Conservation (phyloP, 2,888 invertebrate species). For the Melanophora roralis region DNA sequence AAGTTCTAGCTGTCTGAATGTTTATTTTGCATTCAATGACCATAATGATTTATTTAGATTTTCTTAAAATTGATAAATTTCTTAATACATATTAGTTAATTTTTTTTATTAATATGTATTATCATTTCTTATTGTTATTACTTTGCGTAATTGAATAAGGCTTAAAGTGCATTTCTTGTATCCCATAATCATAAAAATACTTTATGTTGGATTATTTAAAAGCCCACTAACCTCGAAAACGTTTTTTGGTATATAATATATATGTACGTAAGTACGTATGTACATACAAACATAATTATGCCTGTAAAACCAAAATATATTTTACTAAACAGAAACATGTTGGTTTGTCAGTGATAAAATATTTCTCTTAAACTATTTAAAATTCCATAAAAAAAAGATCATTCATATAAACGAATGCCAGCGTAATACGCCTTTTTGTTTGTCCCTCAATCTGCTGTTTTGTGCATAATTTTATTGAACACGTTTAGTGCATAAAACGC, state of each 20-base stretch:
- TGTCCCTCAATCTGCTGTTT: constrained; percentile 13
- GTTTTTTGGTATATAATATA: constrained; percentile 22
- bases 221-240: constrained; percentile 61
- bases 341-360: constrained; percentile 56
- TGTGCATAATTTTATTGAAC: constrained; percentile 42
- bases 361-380: constrained; percentile 4
- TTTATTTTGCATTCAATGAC: background rate
- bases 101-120: constrained; percentile 34
- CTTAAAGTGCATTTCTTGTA: constrained; percentile 29
- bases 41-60: too few relatives aligned
- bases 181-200: constrained; percentile 47
- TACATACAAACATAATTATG: too few relatives aligned
- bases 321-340: constrained; percentile 50
- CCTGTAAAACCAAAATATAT: constrained; percentile 38
- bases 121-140: constrained; percentile 45
- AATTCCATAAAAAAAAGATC: constrained; percentile 47
- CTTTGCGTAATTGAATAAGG: constrained; percentile 23
- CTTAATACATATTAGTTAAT: constrained; percentile 43
- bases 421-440: constrained; percentile 22
- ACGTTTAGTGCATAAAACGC: constrained; percentile 56
- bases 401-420: constrained; percentile 10
- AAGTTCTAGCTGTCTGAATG: background rate
- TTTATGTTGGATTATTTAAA: constrained; percentile 38
- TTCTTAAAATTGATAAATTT: constrained; percentile 58
- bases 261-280: background rate